Evolutionary conservation across 2,797 vertebrate species (phyloP).

Genomic region (Thripadectes ignobilis): DNA sequence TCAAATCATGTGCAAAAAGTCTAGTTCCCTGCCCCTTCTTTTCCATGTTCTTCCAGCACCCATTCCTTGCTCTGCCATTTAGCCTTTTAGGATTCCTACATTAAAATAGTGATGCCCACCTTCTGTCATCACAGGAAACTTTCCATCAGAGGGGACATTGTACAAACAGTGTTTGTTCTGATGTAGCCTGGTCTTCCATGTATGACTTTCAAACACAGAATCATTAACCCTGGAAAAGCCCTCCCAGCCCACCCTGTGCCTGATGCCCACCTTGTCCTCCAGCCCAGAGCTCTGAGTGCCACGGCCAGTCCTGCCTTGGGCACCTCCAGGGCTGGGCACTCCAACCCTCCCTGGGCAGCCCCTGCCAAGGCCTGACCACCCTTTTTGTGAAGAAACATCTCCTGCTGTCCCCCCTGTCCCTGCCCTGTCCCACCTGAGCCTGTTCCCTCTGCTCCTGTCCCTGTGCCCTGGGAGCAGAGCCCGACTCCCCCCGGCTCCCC

Average conservation of each 20-base stretch:
- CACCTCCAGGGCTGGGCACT: background rate
- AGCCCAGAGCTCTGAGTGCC: background rate
- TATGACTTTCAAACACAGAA: background rate
- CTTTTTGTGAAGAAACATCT: background rate
- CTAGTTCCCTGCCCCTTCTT: background rate
- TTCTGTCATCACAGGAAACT: background rate
- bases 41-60: background rate
- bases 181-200: background rate
- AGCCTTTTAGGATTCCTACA: background rate
- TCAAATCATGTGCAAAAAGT: background rate
- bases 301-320: background rate
- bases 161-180: background rate
- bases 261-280: rapidly evolving
- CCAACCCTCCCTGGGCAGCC: background rate
- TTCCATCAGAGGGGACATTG: background rate
- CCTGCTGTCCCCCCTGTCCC: rapidly evolving
- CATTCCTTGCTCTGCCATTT: background rate
- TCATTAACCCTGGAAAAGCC: background rate
- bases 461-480: background rate
- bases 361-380: background rate
- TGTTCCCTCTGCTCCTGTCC: background rate
- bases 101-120: background rate
- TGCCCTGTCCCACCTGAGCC: background rate
- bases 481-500: rapidly evolving
- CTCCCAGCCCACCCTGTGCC: background rate